Base-by-base conservation (phyloP, 2,888 invertebrate species). In the Cephus sareptanus region DNA sequence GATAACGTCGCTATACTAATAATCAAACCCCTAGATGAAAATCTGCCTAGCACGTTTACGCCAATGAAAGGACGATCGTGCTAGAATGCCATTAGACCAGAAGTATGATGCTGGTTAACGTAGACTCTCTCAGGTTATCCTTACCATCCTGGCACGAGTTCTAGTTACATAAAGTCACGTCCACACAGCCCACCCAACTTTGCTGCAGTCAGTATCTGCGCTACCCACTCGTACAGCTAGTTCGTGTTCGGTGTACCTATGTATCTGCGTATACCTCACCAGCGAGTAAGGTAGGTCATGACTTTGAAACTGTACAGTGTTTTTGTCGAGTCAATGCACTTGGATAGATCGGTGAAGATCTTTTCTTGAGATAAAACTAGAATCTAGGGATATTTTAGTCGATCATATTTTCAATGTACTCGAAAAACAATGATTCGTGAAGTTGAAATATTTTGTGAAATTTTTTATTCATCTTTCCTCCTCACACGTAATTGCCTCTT, bases 121-220 rank as follows among this genome's bases (percentile, higher is more conserved):
- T 23, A 56, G 74, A 77, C 80, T 84, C 85, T 85, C 81, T 84
- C 86, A 83, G 84, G 85, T 86, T 86, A 77, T 79, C 76, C 77
- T 69, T 37, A 79, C 80, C 73, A 56, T 33, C 31, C 69, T 69
- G 73, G 75, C 82, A 84, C 83, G 81, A 84, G 82, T 80, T 83
- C 81, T 81, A 80, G 82, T 81, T 80, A 82, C 82, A 85, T 87
- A 89, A 86, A 86, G 84, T 88, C 86, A 86, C 85, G 84, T 85
- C 79, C 81, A 76, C 81, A 77, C 80, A 13, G 71, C 31, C 71
- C 75, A 74, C 37, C 56, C 69, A 75, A 77, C 77, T 69, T 75
- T 78, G 80, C 75, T 82, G 80, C 73, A 83, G 79, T 78, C 56
- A 76, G 34, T 76, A 70, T 12, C 12, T 35, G 35, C 80, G 81